Base-by-base conservation (phyloP, 92 coral and sea anemone species). In the Micromussa lordhowensis region DNA sequence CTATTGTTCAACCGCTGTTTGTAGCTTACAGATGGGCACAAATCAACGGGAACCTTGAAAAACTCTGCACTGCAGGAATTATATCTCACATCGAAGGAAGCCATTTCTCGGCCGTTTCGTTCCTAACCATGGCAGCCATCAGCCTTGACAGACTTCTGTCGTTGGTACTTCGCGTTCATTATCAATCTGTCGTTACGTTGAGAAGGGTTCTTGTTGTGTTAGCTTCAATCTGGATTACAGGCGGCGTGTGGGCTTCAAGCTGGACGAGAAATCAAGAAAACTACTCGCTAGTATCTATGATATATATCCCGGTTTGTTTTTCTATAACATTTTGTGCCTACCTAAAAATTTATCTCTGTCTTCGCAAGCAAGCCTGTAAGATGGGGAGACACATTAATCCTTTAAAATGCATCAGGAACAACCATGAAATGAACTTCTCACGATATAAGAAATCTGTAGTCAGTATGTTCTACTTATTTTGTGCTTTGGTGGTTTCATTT, bases 91-190 rank as follows among this genome's bases (percentile, higher is more conserved):
- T 92, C 61, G 85, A 40, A 5, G 93, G 88, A 0, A 85, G 91
- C 66, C 74, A 81, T 22, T 81, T 92, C 18, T 85, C 91, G 0
- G 95, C 92, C 14, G 86, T 89, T 69, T 92, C 95, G 1, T 92
- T 89, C 28, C 68, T 92, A 1, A 89, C 93, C 4, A 85, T 92
- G 79, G 86, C 92, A 21, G 82, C 86, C 6, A 89, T 92, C 24
- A 86, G 95, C 48, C 49, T 89, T 2, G 95, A 92, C 55, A 70
- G 95, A 10, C 91, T 89, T 35, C 79, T 92, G 16, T 90, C 95
- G 8, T 32, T 92, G 55, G 61, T 61, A 59, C 87, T 89, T 21
- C 93, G 82, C 30, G 54, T 86, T 29, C 69, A 91, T 12, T 92
- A 92, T 54, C 91, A 64, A 32, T 55, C 93, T 4, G 22, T 70